These are phyloP conservation scores for Chelonus insularis DNA, from an alignment of 1,140 invertebrate species.

Conservation along the genomic window DNA sequence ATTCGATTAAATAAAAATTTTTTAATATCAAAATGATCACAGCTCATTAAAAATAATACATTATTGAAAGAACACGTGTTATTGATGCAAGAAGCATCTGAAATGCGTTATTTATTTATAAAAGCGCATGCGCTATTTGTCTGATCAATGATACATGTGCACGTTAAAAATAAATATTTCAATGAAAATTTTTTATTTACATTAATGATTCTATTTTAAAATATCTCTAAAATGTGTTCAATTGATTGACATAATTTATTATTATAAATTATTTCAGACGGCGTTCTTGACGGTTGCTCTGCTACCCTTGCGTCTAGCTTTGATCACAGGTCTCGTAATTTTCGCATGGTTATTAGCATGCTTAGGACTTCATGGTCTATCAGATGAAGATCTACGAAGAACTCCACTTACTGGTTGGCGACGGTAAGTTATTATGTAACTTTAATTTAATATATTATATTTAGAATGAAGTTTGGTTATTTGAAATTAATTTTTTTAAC, in stretches of 20 bases:
- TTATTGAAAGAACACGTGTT: not conserved
- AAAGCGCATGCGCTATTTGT: not conserved
- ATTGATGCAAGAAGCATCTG: not conserved
- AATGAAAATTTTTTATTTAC: too few relatives aligned
- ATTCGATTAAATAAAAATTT: too few relatives aligned
- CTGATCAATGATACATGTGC: slow-evolving; percentile 26
- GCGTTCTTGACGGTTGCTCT: slow-evolving; percentile 77
- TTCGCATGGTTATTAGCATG: slow-evolving; percentile 81
- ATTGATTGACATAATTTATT: too few relatives aligned
- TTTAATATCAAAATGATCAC: too few relatives aligned
- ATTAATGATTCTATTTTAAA: slow-evolving; percentile 1
- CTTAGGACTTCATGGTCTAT: slow-evolving; percentile 75
- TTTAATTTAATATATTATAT: too few relatives aligned
- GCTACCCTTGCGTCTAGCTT: slow-evolving; percentile 74
- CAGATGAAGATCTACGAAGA: slow-evolving; percentile 72
- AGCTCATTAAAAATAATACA: too few relatives aligned
- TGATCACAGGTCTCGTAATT: slow-evolving; percentile 74
- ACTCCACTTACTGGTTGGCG: slow-evolving; percentile 81
- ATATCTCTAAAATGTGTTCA: too few relatives aligned
- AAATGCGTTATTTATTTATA: not conserved
- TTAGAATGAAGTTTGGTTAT: too few relatives aligned
- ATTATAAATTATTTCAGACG: slow-evolving; percentile 71
- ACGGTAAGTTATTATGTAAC: too few relatives aligned
- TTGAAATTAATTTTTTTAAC: too few relatives aligned
- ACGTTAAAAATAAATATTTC: slow-evolving; percentile 22